Evolutionary conservation across 2,113 vertebrate genomes (phyloP).

Genomic region (Ibidorhyncha struthersii): DNA sequence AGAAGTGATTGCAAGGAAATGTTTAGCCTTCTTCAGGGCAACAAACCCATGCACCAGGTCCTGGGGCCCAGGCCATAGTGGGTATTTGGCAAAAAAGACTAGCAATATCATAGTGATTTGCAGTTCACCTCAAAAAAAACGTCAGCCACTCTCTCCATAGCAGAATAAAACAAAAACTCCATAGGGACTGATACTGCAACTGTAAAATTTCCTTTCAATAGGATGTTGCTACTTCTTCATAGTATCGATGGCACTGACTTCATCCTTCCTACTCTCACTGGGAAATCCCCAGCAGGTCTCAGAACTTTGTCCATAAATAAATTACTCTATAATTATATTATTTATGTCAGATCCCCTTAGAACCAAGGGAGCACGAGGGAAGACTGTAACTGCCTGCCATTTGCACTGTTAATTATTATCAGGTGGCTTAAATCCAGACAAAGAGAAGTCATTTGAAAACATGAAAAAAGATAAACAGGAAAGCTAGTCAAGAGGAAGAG

Average conservation of each 20-base stretch:
- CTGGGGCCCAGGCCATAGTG: not conserved
- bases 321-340: not conserved
- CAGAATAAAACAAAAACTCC: not conserved
- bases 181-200: not conserved
- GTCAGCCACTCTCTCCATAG: not conserved
- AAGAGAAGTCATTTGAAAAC: not conserved
- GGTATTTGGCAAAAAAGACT: not conserved
- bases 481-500: not conserved
- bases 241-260: not conserved
- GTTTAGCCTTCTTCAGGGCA: not conserved
- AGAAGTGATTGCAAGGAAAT: not conserved
- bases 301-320: not conserved
- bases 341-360: not conserved
- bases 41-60: not conserved
- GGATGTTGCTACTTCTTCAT: not conserved
- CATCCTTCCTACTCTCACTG: not conserved
- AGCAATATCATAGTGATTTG: not conserved
- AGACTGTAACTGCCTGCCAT: not conserved
- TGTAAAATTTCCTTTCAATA: not conserved
- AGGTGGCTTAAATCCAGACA: not conserved
- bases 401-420: not conserved
- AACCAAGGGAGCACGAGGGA: not conserved
- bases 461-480: not conserved
- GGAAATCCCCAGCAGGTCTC: not conserved
- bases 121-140: not conserved